phyloP scores from a whole-genome alignment of 2,888 invertebrate species.

The Megalurothrips usitatus region DNA sequence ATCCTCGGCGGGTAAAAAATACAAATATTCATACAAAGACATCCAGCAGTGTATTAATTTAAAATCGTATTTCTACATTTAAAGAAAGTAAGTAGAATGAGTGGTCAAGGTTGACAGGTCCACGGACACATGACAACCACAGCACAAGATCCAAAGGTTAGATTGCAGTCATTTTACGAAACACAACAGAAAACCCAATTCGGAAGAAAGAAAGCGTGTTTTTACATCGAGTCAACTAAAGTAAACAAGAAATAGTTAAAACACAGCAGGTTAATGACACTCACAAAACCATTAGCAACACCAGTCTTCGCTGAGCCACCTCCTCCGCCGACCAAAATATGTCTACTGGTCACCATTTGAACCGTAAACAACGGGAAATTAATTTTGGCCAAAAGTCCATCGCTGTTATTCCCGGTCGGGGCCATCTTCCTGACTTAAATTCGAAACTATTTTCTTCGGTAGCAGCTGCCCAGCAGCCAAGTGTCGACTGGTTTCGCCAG shows the following conservation, averaged over 20 bases:
- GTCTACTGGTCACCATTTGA: slow-evolving; percentile 84
- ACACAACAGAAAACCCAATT: too few relatives aligned
- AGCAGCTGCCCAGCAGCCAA: background rate
- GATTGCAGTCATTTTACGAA: too few relatives aligned
- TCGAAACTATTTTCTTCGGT: background rate
- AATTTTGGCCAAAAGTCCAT: slow-evolving; percentile 66
- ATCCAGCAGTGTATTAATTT: too few relatives aligned
- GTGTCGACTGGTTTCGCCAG: too few relatives aligned
- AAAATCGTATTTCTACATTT: too few relatives aligned
- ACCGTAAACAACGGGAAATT: slow-evolving; percentile 92
- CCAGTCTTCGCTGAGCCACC: slow-evolving; percentile 97
- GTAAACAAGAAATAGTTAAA: too few relatives aligned
- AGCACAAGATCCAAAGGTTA: background rate
- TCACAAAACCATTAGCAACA: slow-evolving; percentile 94
- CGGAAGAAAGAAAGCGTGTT: too few relatives aligned
- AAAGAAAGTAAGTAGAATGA: background rate
- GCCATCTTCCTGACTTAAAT: slow-evolving; percentile 52
- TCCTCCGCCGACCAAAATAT: slow-evolving; percentile 94
- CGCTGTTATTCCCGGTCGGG: slow-evolving; percentile 49
- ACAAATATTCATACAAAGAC: slow-evolving; percentile 27
- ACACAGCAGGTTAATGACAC: slow-evolving; percentile 44
- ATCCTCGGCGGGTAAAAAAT: background rate
- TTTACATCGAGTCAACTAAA: too few relatives aligned
- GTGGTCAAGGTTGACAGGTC: slow-evolving; percentile 1
- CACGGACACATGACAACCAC: background rate